Evolutionary conservation across 2,888 invertebrate species (phyloP).

Genomic region (Callyntrura guangdongensis): DNA sequence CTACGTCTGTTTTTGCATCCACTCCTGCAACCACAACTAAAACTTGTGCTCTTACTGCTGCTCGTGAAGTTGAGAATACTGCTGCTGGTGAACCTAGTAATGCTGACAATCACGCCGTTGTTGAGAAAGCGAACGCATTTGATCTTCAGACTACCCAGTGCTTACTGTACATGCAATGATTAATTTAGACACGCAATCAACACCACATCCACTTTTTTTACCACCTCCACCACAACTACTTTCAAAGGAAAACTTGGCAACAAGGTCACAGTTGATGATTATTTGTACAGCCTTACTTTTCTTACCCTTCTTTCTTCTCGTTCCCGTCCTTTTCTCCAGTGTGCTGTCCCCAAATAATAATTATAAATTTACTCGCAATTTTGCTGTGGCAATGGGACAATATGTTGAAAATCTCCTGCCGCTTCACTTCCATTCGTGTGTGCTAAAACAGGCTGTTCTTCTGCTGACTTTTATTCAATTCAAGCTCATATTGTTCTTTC

Average conservation of each 20-base stretch:
- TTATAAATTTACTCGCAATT: conserved; percentile 42
- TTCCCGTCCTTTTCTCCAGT: background rate
- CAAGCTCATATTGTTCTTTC: background rate
- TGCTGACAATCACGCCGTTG: conserved; percentile 42
- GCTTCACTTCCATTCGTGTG: background rate
- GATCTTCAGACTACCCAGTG: background rate
- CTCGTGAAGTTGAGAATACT: background rate
- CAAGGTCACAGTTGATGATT: background rate
- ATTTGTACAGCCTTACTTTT: background rate
- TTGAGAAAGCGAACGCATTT: background rate
- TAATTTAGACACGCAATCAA: conserved; percentile 65
- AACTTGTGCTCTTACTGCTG: conserved; percentile 34
- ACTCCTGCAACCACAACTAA: conserved; percentile 68
- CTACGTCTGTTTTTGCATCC: conserved; percentile 54
- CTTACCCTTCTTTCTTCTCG: background rate
- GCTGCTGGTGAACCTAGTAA: background rate
- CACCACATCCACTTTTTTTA: conserved; percentile 29
- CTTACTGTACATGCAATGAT: conserved; percentile 50
- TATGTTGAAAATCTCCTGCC: background rate
- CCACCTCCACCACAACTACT: background rate
- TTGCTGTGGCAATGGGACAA: background rate
- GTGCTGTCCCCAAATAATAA: background rate
- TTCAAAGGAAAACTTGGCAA: background rate
- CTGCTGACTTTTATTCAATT: background rate
- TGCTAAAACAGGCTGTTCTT: background rate